Evolutionary conservation across 2,888 invertebrate species (phyloP).

Genomic region (Odontomyia ornata): DNA sequence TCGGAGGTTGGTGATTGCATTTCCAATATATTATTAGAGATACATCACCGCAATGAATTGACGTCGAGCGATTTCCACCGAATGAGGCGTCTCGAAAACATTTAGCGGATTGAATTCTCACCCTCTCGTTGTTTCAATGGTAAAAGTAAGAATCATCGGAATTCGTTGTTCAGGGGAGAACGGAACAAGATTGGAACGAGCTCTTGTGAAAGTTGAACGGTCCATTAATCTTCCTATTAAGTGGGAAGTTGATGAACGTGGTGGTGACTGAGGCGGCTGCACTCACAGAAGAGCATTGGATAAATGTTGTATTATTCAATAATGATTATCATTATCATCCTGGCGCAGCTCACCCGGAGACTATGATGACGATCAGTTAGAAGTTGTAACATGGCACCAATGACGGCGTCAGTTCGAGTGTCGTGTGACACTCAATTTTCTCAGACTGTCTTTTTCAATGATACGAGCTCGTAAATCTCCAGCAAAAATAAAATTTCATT

Average conservation of each 20-base stretch:
- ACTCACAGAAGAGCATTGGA: no score
- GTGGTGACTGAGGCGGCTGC: background rate
- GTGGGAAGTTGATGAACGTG: conserved; percentile 1
- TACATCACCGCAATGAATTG: background rate
- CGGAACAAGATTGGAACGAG: background rate
- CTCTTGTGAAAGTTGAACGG: conserved; percentile 20
- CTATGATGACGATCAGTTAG: background rate
- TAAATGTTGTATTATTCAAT: background rate
- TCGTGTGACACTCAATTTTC: conserved; percentile 3
- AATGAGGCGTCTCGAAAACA: background rate
- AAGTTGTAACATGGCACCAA: background rate
- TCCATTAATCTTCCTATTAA: conserved; percentile 44
- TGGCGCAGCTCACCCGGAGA: background rate
- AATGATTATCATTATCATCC: background rate
- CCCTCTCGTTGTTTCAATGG: conserved; percentile 2
- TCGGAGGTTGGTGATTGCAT: background rate
- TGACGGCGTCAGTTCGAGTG: background rate
- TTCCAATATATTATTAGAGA: background rate
- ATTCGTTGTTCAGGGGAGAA: background rate
- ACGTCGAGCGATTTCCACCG: background rate
- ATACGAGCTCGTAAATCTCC: background rate
- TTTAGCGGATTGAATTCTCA: conserved; percentile 32
- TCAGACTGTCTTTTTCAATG: background rate
- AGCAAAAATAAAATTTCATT: no score
- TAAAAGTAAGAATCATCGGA: background rate